Percentiles rank a stretch among this genome's conserved stretches.
phyloP scores from a whole-genome alignment of 2,113 vertebrate genomes.

The Oceanites oceanicus region DNA sequence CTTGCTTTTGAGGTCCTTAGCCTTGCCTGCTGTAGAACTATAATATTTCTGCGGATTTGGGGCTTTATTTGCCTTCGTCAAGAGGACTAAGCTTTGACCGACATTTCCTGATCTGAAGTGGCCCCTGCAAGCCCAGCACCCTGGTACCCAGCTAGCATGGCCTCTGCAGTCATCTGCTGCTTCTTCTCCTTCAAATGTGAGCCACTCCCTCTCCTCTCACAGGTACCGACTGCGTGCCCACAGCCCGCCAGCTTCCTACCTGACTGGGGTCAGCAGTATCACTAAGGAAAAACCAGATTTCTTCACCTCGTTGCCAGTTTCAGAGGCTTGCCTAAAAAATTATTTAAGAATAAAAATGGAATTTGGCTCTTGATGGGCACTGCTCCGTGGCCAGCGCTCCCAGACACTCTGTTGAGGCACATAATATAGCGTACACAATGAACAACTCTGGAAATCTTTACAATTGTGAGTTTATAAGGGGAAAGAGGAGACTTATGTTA shows the following conservation, averaged over 20 bases:
- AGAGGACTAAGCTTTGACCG: neutral
- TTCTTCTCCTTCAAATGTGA: neutral
- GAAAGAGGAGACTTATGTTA: neutral
- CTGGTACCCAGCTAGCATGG: neutral
- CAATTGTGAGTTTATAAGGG: neutral
- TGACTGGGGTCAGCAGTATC: neutral
- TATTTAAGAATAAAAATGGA: neutral
- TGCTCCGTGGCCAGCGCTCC: neutral
- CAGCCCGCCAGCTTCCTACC: neutral
- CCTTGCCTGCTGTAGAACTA: neutral
- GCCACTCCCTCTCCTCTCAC: neutral
- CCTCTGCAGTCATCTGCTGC: neutral
- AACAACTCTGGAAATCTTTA: neutral
- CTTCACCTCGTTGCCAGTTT: neutral
- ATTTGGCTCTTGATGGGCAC: rapidly evolving
- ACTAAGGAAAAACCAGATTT: neutral
- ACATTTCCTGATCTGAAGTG: neutral
- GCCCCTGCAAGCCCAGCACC: neutral
- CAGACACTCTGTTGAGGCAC: neutral
- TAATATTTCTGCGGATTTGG: neutral
- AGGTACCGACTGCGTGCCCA: rapidly evolving
- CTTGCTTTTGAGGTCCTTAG: neutral
- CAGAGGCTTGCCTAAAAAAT: neutral
- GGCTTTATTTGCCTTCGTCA: neutral
- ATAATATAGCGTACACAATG: rapidly evolving